Conservation (phyloP, 2,888 invertebrate species). For the Napeogenes inachia region DNA sequence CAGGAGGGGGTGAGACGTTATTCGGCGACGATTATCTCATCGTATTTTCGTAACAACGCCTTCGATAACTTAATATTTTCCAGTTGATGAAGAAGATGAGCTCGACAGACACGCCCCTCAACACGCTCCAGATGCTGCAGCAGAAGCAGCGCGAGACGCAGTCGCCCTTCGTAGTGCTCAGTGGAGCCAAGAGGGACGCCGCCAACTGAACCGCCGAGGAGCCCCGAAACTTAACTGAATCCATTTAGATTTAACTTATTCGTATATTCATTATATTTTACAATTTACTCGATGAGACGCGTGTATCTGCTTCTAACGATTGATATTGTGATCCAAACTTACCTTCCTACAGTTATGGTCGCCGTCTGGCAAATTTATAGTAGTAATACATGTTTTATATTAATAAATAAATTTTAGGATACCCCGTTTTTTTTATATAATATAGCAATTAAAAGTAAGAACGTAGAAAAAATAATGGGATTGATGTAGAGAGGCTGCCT, state of each 20-base stretch:
- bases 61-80: neutral
- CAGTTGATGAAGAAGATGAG: constrained; percentile 98
- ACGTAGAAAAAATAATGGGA: too few relatives aligned
- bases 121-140: constrained; percentile 94
- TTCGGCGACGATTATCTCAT: neutral
- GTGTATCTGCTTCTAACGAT: too few relatives aligned
- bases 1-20: constrained; percentile 87
- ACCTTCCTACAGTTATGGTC: too few relatives aligned
- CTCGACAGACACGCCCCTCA: constrained; percentile 97
- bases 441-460: too few relatives aligned
- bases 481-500: too few relatives aligned
- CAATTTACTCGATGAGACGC: too few relatives aligned
- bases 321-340: too few relatives aligned
- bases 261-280: too few relatives aligned
- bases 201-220: constrained; percentile 36
- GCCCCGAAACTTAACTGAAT: neutral
- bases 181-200: constrained; percentile 85
- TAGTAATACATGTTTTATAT: too few relatives aligned
- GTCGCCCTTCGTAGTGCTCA: constrained; percentile 93
- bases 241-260: neutral
- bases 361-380: too few relatives aligned
- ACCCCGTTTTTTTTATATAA: too few relatives aligned
- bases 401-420: too few relatives aligned
- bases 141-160: constrained; percentile 97
- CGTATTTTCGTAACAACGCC: neutral